Evolutionary conservation across 2,113 vertebrate species (phyloP), one percentile per base, ranked within the genome.

Genomic region (Lepidiolamprologus cunningtoni): DNA sequence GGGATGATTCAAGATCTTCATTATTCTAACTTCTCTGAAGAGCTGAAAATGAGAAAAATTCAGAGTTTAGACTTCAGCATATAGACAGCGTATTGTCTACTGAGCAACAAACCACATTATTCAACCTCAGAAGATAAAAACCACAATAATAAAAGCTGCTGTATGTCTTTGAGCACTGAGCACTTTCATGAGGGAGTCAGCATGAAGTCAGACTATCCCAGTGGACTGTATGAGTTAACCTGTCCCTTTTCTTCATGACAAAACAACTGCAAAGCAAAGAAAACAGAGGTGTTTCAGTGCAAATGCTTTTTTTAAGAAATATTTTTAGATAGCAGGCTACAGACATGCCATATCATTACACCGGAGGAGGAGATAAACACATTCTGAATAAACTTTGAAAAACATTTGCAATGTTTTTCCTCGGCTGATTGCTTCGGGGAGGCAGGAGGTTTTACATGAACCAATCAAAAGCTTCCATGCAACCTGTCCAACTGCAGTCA

Each of bases 21-120:
- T 99, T 97, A 99, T 99, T 97, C 98, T 97, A 95, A 99, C 98
- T 98, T 99, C 98, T 97, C 98, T 98, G 97, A 99, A 99, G 94
- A 99, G 98, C 98, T 99, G 97, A 89, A 97, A 91, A 79, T 4
- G 21, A 86, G 21, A 83, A 26, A 84, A 21, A 57, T 14, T 1
- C 1, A 26, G 19, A 8, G 37, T 31, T 82, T 40, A 80, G 12
- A 35, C 14, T 80, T 78, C 17, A 45, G 53, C 35, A 13, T 17
- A 47, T 17, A 45, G 9, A 61, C 23, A 45, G 80, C 9, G 0
- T 0, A 81, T 23, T 1, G 5, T 26, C 53, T 2, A 40, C 19
- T 47, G 55, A 21, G 19, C 37, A 16, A 26, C 45, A 80, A n/a
- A 55, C 71, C 83, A 85, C 7, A 35, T 19, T 31, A 78, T 31